Conservation (phyloP, 2,888 invertebrate genomes). For the Cybosia mesomella region DNA sequence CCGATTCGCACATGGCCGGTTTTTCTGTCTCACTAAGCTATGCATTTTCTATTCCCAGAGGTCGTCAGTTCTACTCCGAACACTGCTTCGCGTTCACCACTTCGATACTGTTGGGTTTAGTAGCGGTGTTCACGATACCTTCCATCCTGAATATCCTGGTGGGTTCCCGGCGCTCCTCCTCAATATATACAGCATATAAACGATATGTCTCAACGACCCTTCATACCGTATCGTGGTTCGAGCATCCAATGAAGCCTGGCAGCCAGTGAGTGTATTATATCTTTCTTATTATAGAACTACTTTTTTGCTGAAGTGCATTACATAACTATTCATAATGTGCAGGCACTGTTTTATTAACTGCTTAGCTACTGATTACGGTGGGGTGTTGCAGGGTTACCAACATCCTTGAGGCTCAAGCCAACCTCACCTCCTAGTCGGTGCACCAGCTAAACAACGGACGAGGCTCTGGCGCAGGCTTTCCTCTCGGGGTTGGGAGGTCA, state of each 20-base stretch:
- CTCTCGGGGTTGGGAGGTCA: no score
- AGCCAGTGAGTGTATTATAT: constrained; percentile 79
- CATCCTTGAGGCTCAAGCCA: no score
- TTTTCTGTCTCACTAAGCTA: background rate
- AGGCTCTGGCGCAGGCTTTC: no score
- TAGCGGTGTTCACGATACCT: constrained; percentile 91
- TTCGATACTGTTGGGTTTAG: constrained; percentile 92
- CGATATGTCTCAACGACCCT: constrained; percentile 93
- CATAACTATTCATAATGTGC: no score
- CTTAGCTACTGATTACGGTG: no score
- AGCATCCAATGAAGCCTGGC: constrained; percentile 88
- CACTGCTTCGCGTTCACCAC: constrained; percentile 90
- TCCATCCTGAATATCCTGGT: constrained; percentile 91
- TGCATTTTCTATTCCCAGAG: constrained; percentile 79
- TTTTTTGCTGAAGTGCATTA: no score
- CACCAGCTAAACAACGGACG: no score
- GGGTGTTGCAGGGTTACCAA: no score
- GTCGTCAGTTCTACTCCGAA: constrained; percentile 90
- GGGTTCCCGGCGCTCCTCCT: constrained; percentile 90
- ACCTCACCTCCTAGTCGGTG: no score
- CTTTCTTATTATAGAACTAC: background rate
- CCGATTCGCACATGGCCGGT: no score
- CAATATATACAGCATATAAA: constrained; percentile 90
- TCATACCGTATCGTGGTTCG: constrained; percentile 93
- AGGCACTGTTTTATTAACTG: no score